These are phyloP conservation scores for Sapajus apella DNA, from an alignment of 2,113 vertebrate genomes.

Conservation along the genomic window DNA sequence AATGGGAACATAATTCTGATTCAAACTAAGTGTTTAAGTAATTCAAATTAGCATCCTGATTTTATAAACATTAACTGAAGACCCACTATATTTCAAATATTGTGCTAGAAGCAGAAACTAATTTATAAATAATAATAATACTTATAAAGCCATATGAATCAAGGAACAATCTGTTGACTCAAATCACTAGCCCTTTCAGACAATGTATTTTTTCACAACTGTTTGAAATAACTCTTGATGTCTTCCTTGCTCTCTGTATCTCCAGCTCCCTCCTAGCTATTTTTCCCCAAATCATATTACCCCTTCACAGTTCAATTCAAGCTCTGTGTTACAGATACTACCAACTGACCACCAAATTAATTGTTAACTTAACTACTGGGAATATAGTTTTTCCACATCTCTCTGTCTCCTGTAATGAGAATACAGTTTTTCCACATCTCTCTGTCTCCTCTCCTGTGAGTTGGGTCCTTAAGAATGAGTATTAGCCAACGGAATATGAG, in stretches of 20 bases:
- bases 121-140: background rate
- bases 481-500: background rate
- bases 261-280: background rate
- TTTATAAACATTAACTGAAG: background rate
- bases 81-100: background rate
- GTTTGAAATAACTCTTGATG: background rate
- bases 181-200: background rate
- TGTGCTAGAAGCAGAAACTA: background rate
- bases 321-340: background rate
- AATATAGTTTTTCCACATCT: background rate
- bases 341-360: background rate
- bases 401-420: background rate
- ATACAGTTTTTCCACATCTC: background rate
- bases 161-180: background rate
- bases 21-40: background rate
- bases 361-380: background rate
- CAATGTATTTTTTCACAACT: background rate
- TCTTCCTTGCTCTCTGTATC: background rate
- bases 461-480: background rate
- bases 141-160: background rate
- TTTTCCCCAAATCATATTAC: background rate
- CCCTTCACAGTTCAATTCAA: constrained; percentile 22
- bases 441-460: background rate
- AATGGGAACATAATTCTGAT: background rate
- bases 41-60: background rate